These are phyloP conservation scores for Phyllostomus hastatus DNA, from an alignment of 2,113 vertebrate genomes.

Conservation along the genomic window DNA sequence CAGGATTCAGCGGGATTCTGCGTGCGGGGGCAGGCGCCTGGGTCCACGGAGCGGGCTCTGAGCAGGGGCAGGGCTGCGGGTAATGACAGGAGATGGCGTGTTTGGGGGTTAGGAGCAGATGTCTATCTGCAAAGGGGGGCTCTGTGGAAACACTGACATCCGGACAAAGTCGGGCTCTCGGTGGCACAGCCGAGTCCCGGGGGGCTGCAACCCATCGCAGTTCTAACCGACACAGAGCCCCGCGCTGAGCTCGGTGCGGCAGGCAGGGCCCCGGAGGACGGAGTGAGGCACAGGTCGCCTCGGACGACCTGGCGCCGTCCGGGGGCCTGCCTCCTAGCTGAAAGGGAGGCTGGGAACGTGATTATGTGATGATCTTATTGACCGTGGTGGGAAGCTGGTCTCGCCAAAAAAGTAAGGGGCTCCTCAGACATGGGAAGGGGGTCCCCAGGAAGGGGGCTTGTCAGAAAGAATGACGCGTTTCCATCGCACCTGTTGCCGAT, in stretches of 20 bases:
- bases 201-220: background rate
- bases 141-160: background rate
- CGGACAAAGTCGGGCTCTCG: background rate
- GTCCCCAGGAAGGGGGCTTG: background rate
- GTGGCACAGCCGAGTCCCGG: background rate
- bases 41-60: background rate
- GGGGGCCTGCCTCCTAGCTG: background rate
- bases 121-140: background rate
- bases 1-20: background rate
- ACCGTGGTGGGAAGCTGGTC: background rate
- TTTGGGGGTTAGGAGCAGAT: background rate
- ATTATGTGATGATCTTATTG: background rate
- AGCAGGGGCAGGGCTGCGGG: background rate
- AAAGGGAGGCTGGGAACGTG: background rate
- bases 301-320: background rate
- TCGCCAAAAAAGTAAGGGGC: background rate
- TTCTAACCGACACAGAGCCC: background rate
- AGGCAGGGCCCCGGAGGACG: background rate
- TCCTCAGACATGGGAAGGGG: background rate
- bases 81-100: no score
- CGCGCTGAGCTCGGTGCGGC: background rate
- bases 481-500: background rate
- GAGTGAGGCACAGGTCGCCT: background rate
- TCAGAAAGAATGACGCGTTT: background rate
- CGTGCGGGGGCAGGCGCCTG: background rate